phyloP scores from a whole-genome alignment of 2,888 invertebrate species.

The Perizoma affinitatum region DNA sequence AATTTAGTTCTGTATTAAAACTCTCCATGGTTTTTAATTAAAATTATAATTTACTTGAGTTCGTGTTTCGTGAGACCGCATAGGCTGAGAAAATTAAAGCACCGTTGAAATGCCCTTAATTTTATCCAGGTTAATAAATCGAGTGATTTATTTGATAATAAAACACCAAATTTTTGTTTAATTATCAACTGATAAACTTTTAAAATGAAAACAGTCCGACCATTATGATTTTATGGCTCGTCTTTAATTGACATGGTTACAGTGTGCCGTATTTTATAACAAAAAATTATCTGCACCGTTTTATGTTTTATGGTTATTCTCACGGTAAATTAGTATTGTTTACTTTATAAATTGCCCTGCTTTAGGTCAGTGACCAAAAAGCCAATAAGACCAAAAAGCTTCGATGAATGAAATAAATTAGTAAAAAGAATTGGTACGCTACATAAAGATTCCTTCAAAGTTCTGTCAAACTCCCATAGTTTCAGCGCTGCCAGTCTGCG shows the following conservation, averaged over 20 bases:
- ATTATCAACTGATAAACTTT: slow-evolving; percentile 27
- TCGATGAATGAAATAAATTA: too few species aligned
- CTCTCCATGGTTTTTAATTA: slow-evolving; percentile 54
- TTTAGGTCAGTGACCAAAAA: too few species aligned
- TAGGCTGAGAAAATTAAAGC: slow-evolving; percentile 50
- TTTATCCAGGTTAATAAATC: slow-evolving; percentile 42
- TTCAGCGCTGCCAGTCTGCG: slow-evolving; percentile 17
- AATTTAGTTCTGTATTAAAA: slow-evolving; percentile 39
- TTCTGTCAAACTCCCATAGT: background rate
- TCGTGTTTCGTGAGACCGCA: slow-evolving; percentile 50
- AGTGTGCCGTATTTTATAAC: slow-evolving; percentile 21
- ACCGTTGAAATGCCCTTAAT: slow-evolving; percentile 40
- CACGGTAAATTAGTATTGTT: slow-evolving; percentile 16
- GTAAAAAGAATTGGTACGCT: too few species aligned
- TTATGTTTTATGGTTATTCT: slow-evolving; percentile 14
- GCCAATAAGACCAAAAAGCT: too few species aligned
- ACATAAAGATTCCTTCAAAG: too few species aligned
- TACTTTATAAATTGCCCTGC: slow-evolving; percentile 17
- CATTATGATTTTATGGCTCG: slow-evolving; percentile 27
- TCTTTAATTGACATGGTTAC: slow-evolving; percentile 23
- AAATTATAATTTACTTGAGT: slow-evolving; percentile 44
- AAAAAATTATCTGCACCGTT: slow-evolving; percentile 7
- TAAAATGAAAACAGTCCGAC: slow-evolving; percentile 19
- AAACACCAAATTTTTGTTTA: slow-evolving; percentile 23
- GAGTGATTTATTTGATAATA: slow-evolving; percentile 36